Conservation (phyloP, 2,888 invertebrate species). For the Seira musarum region DNA sequence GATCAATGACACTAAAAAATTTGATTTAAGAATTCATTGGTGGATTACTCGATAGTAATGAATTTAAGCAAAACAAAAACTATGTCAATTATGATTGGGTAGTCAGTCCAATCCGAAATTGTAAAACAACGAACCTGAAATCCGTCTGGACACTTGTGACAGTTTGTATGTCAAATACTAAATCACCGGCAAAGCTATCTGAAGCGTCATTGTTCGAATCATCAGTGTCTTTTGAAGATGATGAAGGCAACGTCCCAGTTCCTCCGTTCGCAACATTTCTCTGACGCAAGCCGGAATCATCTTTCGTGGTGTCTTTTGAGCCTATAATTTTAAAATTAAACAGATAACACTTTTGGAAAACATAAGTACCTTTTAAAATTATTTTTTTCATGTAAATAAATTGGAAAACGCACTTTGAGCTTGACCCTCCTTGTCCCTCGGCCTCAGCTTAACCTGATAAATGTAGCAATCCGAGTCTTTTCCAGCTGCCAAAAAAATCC, state of each 20-base stretch:
- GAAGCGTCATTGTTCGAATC: background rate
- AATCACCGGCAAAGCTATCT: conserved; percentile 54
- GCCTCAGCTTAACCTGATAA: conserved; percentile 74
- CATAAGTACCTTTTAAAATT: too few relatives aligned
- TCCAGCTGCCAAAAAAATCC: conserved; percentile 88
- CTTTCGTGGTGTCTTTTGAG: conserved; percentile 1
- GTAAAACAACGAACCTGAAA: too few relatives aligned
- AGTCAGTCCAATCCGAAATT: too few relatives aligned
- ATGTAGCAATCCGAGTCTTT: conserved; percentile 93
- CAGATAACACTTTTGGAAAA: too few relatives aligned
- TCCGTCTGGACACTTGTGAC: conserved; percentile 89
- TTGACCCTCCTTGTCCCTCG: conserved; percentile 33
- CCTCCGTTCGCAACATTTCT: conserved; percentile 57
- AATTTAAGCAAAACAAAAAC: too few relatives aligned
- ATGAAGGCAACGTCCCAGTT: conserved; percentile 11
- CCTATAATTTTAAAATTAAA: too few relatives aligned
- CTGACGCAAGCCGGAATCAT: conserved; percentile 39
- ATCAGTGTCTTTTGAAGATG: background rate
- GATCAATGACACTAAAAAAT: conserved; percentile 79
- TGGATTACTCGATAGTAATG: too few relatives aligned
- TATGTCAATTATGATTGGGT: too few relatives aligned
- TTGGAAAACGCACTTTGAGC: too few relatives aligned
- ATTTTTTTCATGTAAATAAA: too few relatives aligned
- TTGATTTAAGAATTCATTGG: background rate
- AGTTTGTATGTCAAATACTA: conserved; percentile 77